Conservation (phyloP, 2,113 vertebrate genomes). For the Solea senegalensis region DNA sequence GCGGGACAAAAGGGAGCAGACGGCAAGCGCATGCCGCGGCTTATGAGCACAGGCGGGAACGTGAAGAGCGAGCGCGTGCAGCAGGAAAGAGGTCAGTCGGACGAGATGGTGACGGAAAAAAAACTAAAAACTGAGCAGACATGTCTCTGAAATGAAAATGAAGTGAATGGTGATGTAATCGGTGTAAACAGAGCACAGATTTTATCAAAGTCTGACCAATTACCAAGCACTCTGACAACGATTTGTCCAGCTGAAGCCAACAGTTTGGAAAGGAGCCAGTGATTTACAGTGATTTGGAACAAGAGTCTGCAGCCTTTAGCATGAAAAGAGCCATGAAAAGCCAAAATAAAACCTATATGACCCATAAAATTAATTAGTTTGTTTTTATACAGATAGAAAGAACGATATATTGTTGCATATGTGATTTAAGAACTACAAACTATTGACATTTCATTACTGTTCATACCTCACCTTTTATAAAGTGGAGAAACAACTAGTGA, state of each 20-base stretch:
- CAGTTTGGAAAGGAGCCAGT: slow-evolving; percentile 9
- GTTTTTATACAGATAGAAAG: no score
- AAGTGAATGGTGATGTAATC: background rate
- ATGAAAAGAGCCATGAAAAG: no score
- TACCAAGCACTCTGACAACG: no score
- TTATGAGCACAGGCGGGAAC: slow-evolving; percentile 59
- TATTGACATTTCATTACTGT: no score
- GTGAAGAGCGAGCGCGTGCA: slow-evolving; percentile 43
- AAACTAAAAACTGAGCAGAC: background rate
- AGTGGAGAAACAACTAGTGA: no score
- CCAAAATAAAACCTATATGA: no score
- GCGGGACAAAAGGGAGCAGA: slow-evolving; percentile 48
- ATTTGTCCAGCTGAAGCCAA: slow-evolving; percentile 28
- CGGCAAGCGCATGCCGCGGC: slow-evolving; percentile 34
- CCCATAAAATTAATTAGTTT: no score
- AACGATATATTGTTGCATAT: no score
- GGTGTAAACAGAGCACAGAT: background rate
- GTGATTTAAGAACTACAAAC: no score
- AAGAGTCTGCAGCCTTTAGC: background rate
- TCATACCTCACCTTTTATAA: no score
- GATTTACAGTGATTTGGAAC: slow-evolving; percentile 18
- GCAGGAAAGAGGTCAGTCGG: slow-evolving; percentile 21
- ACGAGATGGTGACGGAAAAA: background rate
- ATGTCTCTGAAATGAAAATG: background rate
- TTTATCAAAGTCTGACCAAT: no score